Conservation (phyloP, 2,113 vertebrate species). For the Haemorhous mexicanus region DNA sequence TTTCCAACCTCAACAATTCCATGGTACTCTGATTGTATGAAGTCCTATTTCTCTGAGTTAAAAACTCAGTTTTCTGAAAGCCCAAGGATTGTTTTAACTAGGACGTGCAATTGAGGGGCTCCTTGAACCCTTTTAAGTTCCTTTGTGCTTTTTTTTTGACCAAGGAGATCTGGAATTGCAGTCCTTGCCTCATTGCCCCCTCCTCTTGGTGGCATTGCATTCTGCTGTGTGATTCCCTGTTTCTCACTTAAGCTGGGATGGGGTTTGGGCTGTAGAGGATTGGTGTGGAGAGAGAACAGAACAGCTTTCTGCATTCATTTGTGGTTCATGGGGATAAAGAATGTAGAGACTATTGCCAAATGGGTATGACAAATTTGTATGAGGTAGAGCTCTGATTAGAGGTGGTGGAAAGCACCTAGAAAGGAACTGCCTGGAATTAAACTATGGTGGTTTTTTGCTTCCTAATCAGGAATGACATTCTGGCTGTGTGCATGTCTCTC, state of each 20-base stretch:
- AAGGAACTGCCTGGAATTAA: not conserved
- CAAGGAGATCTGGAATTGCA: not conserved
- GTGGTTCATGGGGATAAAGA: not conserved
- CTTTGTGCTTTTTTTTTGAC: fast-evolving
- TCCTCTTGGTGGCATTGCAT: not conserved
- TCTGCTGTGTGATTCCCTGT: not conserved
- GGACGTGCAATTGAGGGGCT: not conserved
- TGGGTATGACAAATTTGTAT: not conserved
- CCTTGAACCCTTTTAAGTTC: not conserved
- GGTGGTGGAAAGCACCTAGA: not conserved
- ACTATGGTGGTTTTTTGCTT: fast-evolving
- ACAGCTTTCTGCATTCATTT: not conserved
- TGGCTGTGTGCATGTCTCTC: not conserved
- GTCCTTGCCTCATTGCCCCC: not conserved
- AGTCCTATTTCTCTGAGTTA: not conserved
- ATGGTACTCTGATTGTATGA: not conserved
- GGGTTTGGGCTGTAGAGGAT: not conserved
- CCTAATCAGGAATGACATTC: not conserved
- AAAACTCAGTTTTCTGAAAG: not conserved
- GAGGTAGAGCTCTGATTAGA: not conserved
- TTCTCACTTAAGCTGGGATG: not conserved
- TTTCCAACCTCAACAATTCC: not conserved
- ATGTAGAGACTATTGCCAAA: not conserved
- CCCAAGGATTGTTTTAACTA: fast-evolving
- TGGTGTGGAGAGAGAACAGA: not conserved